Conservation (phyloP, 2,888 invertebrate genomes). For the Callimorpha dominula region DNA sequence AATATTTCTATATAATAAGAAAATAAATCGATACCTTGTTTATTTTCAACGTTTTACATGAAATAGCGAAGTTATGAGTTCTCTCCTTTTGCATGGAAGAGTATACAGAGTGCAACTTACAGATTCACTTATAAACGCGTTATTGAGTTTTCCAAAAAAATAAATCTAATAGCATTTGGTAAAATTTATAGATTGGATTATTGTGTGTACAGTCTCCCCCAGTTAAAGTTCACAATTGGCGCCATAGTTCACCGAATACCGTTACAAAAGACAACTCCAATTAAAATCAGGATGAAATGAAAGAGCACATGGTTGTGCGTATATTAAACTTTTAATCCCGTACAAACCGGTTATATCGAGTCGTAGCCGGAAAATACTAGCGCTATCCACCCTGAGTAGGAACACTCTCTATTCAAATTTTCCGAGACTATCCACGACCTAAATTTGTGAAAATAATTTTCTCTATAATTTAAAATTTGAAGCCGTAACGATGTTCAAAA, state of each 20-base stretch:
- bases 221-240: neutral
- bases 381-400: conserved; percentile 28
- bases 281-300: conserved; percentile 36
- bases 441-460: neutral
- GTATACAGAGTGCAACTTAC: no score
- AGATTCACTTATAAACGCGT: no score
- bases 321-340: conserved; percentile 51
- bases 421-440: neutral
- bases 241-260: conserved; percentile 9
- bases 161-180: neutral
- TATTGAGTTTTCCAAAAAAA: neutral
- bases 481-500: no score
- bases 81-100: no score
- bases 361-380: conserved; percentile 31
- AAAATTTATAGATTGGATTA: neutral
- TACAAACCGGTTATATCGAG: conserved; percentile 31
- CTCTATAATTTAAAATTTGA: no score
- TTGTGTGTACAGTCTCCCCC: neutral
- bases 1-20: no score
- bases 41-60: no score
- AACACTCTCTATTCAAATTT: neutral
- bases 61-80: no score
- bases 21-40: no score
- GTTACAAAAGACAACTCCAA: conserved; percentile 24
- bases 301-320: conserved; percentile 43